These are phyloP conservation scores for Sphaerolaimus hirsutus DNA, from an alignment of 2,888 invertebrate genomes.

Conservation along the genomic window DNA sequence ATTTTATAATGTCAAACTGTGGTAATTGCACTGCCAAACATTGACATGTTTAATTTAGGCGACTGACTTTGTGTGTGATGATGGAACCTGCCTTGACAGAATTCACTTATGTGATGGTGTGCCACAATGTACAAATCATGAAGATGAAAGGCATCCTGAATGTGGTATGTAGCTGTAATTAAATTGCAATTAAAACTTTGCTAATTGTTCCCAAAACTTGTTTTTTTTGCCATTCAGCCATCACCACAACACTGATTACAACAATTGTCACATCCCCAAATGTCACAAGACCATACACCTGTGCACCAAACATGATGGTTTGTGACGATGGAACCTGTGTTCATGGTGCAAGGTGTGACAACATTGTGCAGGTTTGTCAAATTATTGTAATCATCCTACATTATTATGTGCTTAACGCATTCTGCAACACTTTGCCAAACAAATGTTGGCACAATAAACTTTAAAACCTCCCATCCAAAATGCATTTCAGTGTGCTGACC, in stretches of 20 bases:
- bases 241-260: not conserved
- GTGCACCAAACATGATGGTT: not conserved
- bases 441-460: no score
- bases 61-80: conserved; percentile 5
- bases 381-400: no score
- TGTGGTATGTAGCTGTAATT: not conserved
- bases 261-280: not conserved
- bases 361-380: not conserved
- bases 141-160: conserved; percentile 4
- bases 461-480: no score
- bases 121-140: not conserved
- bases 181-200: not conserved
- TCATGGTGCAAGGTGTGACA: conserved; percentile 4
- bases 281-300: conserved; percentile 3
- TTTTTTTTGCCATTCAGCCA: not conserved
- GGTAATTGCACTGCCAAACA: no score
- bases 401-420: no score
- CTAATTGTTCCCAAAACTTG: not conserved
- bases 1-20: no score
- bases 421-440: not conserved
- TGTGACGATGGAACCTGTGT: conserved; percentile 6
- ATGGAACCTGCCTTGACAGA: conserved; percentile 3
- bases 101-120: conserved; percentile 3
- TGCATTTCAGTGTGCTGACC: conserved; percentile 2
- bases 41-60: no score